These are phyloP conservation scores for Macheiramphus alcinus DNA, from an alignment of 2,113 vertebrate species.

Conservation along the genomic window DNA sequence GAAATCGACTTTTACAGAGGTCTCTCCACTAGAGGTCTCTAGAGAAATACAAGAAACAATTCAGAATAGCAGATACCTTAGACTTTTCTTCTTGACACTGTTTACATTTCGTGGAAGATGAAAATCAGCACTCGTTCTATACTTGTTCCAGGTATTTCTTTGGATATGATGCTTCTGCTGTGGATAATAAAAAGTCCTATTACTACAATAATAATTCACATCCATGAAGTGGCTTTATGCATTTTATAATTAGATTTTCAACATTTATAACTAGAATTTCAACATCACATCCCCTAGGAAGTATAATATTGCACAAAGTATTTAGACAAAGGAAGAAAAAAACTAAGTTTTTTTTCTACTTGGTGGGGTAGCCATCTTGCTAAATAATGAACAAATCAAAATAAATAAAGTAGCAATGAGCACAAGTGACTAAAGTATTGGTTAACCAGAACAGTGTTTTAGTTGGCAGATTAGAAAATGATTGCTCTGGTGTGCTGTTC, in stretches of 20 bases:
- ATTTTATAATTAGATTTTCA: background rate
- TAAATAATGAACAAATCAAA: background rate
- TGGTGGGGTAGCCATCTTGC: background rate
- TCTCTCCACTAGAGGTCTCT: slow-evolving; percentile 77
- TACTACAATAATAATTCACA: background rate
- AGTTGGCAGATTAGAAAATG: background rate
- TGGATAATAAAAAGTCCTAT: background rate
- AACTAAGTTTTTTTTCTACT: background rate
- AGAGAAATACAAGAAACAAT: slow-evolving; percentile 57
- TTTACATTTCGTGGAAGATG: background rate
- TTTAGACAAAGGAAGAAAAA: background rate
- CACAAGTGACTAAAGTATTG: background rate
- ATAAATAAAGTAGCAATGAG: background rate
- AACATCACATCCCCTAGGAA: background rate
- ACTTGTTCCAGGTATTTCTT: background rate
- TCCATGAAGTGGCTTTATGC: background rate
- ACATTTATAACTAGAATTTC: background rate
- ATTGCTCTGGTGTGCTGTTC: background rate
- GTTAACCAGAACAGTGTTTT: background rate
- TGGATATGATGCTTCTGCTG: background rate
- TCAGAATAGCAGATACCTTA: background rate
- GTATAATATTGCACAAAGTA: background rate
- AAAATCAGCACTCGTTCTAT: background rate
- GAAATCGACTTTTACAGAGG: background rate
- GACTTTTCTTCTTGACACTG: background rate